Evolutionary conservation across 2,113 vertebrate genomes (phyloP).

Genomic region (Pyrgilauda ruficollis): DNA sequence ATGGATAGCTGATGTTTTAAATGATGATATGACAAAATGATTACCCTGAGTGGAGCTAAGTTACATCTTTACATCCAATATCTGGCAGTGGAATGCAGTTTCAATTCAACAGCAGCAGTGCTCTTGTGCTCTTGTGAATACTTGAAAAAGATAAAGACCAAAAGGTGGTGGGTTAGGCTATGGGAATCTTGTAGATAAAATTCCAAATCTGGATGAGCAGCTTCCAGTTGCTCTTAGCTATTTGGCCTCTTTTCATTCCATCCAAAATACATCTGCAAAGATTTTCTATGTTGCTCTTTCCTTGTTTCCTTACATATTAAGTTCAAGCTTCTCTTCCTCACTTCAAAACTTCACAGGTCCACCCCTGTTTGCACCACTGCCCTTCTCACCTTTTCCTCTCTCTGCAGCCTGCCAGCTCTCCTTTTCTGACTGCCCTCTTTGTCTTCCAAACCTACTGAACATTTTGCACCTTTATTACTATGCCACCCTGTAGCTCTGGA

Average conservation of each 20-base stretch:
- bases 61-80: background rate
- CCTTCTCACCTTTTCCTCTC: constrained; percentile 2
- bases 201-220: background rate
- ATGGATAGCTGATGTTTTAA: background rate
- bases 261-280: background rate
- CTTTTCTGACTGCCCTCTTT: constrained; percentile 2
- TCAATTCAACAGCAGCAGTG: background rate
- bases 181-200: background rate
- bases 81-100: background rate
- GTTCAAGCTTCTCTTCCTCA: background rate
- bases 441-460: background rate
- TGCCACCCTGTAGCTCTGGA: constrained; percentile 15
- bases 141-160: constrained; percentile 25
- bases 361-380: background rate
- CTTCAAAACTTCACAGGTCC: background rate
- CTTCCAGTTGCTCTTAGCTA: background rate
- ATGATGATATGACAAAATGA: background rate
- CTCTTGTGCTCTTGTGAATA: background rate
- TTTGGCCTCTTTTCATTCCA: background rate
- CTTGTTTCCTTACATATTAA: background rate
- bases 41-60: background rate
- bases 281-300: background rate
- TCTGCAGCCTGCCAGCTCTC: background rate
- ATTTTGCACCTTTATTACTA: background rate
- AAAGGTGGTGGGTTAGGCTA: background rate